Percentiles rank a stretch among this genome's conserved stretches.
Evolutionary conservation across 2,888 invertebrate species (phyloP).

Genomic region (Ormyrus rosae): DNA sequence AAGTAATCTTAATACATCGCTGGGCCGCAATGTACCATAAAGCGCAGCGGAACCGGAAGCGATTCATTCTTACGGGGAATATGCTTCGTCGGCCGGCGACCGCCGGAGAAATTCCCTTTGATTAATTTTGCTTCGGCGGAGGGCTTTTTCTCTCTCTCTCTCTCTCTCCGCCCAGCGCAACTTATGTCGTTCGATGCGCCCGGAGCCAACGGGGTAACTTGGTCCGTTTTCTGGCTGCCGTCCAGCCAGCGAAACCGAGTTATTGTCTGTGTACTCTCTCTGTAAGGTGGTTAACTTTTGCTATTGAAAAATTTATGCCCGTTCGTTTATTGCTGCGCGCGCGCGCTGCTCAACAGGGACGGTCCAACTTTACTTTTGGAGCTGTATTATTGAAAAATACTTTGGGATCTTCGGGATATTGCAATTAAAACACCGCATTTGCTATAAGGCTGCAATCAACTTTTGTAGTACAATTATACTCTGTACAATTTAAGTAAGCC

Average conservation of each 20-base stretch:
- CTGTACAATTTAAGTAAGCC: too few species aligned
- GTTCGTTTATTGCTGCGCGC: not conserved
- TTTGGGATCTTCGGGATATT: too few species aligned
- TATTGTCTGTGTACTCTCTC: too few species aligned
- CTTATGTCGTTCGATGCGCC: not conserved
- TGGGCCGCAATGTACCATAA: slow-evolving; percentile 76
- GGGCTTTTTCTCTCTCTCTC: slow-evolving; percentile 15
- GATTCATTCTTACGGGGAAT: slow-evolving; percentile 76
- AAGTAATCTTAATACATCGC: slow-evolving; percentile 77
- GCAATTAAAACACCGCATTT: too few species aligned
- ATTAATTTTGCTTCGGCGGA: slow-evolving; percentile 68
- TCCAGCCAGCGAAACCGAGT: not conserved
- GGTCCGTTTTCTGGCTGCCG: slow-evolving; percentile 22
- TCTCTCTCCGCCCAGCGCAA: not conserved
- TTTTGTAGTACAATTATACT: too few species aligned
- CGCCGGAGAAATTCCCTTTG: slow-evolving; percentile 73
- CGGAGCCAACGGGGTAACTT: slow-evolving; percentile 47
- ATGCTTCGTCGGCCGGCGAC: slow-evolving; percentile 74
- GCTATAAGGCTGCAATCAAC: too few species aligned
- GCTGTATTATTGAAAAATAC: too few species aligned
- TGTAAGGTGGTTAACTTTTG: too few species aligned
- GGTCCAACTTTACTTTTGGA: too few species aligned
- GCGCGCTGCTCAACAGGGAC: not conserved
- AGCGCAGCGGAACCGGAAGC: slow-evolving; percentile 75
- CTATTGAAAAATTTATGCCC: not conserved